These are phyloP conservation scores for Maccullochella peelii DNA, from an alignment of 2,113 vertebrate species.

Conservation along the genomic window DNA sequence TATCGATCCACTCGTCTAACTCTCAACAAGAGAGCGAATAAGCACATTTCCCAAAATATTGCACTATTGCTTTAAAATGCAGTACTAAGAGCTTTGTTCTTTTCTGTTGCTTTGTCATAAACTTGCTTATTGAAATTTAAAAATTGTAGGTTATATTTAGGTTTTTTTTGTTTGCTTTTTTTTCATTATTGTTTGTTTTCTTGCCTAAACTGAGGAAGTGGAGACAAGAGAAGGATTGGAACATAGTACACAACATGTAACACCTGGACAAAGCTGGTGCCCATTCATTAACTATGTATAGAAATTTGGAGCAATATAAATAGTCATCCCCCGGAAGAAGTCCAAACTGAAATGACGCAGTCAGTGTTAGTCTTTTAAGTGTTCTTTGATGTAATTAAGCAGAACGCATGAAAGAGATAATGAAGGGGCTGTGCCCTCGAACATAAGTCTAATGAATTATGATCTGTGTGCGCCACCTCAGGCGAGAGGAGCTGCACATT, in stretches of 20 bases:
- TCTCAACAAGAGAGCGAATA: neutral
- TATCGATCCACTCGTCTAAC: neutral
- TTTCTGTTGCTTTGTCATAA: conserved; percentile 17
- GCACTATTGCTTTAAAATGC: neutral
- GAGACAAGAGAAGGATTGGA: neutral
- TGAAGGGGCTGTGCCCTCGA: neutral
- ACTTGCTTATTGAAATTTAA: neutral
- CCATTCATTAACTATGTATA: neutral
- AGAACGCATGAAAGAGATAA: neutral
- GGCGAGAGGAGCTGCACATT: conserved; percentile 10
- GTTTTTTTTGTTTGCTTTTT: neutral
- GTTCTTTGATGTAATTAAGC: conserved; percentile 1
- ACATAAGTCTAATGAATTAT: neutral
- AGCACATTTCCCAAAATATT: neutral
- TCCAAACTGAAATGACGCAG: neutral
- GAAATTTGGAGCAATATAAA: conserved; percentile 1
- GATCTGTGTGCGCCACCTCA: neutral
- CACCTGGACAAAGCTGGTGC: neutral
- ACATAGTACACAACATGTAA: neutral
- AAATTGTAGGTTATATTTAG: neutral
- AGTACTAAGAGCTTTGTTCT: neutral
- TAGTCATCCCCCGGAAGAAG: neutral
- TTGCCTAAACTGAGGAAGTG: conserved; percentile 27
- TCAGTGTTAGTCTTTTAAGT: neutral
- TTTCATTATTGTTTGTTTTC: conserved; percentile 11